Percentiles rank a stretch among this genome's conserved stretches.
These are phyloP conservation scores for Sogatella furcifera DNA, from an alignment of 1,140 invertebrate genomes.

Conservation along the genomic window DNA sequence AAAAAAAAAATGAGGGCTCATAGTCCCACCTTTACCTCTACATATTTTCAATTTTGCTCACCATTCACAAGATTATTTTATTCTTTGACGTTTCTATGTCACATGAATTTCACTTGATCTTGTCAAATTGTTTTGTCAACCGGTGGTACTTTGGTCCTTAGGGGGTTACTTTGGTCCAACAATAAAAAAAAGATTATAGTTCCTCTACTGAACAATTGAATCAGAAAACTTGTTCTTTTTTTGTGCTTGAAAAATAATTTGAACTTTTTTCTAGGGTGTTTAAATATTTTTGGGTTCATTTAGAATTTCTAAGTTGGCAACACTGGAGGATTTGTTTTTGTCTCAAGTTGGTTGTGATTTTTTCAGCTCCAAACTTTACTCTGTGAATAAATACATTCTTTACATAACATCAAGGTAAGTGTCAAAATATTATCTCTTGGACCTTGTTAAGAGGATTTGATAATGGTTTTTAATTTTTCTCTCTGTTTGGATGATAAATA, in stretches of 20 bases:
- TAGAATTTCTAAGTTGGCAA: conserved; percentile 9
- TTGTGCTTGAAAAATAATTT: conserved; percentile 2
- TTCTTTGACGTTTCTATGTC: too few species aligned
- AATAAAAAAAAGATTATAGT: conserved; percentile 10
- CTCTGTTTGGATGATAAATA: conserved; percentile 4
- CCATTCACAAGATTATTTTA: too few species aligned
- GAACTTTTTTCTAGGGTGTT: conserved; percentile 8
- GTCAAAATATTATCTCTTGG: conserved; percentile 5
- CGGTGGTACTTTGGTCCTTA: too few species aligned
- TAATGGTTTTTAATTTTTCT: conserved; percentile 8
- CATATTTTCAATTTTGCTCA: too few species aligned
- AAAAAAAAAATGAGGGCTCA: too few species aligned
- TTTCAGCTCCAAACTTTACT: conserved; percentile 4
- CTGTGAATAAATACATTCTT: not conserved
- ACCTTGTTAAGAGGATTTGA: conserved; percentile 4
- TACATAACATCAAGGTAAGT: conserved; percentile 7
- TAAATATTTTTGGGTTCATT: conserved; percentile 3
- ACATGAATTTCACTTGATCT: too few species aligned
- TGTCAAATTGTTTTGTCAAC: not conserved
- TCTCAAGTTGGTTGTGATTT: conserved; percentile 1
- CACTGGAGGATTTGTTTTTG: conserved; percentile 7
- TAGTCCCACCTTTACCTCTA: too few species aligned
- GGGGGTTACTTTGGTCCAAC: conserved; percentile 10
- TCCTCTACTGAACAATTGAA: conserved; percentile 8
- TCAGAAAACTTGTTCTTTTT: conserved; percentile 9